Conservation (phyloP, 2,888 invertebrate genomes). For the Reticulitermes lucifugus region DNA sequence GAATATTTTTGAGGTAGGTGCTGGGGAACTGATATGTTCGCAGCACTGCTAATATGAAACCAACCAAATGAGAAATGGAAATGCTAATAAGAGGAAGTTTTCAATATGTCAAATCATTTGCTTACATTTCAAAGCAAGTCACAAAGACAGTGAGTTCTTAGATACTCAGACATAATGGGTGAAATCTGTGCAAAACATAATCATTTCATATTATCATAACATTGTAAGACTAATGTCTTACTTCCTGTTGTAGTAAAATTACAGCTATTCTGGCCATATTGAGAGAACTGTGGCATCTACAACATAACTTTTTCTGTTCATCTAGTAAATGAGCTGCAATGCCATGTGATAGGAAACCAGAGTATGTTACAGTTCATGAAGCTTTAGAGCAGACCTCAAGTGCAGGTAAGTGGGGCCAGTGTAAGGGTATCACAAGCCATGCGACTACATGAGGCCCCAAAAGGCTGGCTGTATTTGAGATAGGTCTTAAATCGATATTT, state of each 20-base stretch:
- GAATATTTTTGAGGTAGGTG: no score
- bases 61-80: no score
- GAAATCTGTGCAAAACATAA: not conserved
- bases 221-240: not conserved
- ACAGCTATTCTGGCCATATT: not conserved
- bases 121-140: not conserved
- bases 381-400: not conserved
- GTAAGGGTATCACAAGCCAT: no score
- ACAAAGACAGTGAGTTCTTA: not conserved
- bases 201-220: not conserved
- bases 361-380: not conserved
- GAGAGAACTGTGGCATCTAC: not conserved
- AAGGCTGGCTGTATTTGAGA: no score
- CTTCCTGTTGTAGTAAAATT: not conserved
- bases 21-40: no score
- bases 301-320: not conserved
- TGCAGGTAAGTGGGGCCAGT: not conserved
- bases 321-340: not conserved
- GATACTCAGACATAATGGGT: not conserved
- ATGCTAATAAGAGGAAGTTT: not conserved
- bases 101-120: not conserved
- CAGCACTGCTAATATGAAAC: not conserved
- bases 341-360: not conserved
- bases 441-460: no score
- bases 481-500: no score